Conservation (phyloP, 2,113 vertebrate genomes). For the Actenoides hombroni region DNA sequence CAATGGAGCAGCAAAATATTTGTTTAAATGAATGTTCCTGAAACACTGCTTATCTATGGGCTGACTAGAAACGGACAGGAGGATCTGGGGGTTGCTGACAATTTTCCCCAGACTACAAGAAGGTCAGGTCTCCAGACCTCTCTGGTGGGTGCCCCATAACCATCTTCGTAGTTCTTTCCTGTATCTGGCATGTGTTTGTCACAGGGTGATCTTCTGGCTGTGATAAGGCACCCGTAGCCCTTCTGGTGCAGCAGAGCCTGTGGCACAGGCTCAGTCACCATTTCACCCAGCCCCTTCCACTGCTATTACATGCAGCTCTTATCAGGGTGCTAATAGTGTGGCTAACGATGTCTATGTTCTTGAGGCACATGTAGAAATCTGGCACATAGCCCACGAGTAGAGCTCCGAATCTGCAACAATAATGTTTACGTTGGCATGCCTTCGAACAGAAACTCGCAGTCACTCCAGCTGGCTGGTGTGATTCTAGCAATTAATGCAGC, state of each 20-base stretch:
- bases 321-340: not conserved
- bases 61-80: not conserved
- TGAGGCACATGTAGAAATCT: not conserved
- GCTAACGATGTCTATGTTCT: not conserved
- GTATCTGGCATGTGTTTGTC: not conserved
- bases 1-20: not conserved
- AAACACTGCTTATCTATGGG: not conserved
- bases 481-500: conserved; percentile 44
- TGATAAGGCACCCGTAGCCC: accelerated
- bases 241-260: not conserved
- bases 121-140: not conserved
- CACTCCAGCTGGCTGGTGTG: conserved; percentile 26
- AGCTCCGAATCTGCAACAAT: conserved; percentile 14
- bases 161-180: not conserved
- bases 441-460: not conserved
- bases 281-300: not conserved
- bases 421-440: not conserved
- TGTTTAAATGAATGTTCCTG: not conserved
- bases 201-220: not conserved
- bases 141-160: not conserved
- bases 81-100: not conserved
- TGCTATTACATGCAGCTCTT: not conserved
- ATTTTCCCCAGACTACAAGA: not conserved
- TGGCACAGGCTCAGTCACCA: not conserved
- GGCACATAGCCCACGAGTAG: not conserved